Evolutionary conservation across 2,888 invertebrate genomes (phyloP), one percentile per base, ranked within the genome.

Genomic region (Epirrhoe alternata): DNA sequence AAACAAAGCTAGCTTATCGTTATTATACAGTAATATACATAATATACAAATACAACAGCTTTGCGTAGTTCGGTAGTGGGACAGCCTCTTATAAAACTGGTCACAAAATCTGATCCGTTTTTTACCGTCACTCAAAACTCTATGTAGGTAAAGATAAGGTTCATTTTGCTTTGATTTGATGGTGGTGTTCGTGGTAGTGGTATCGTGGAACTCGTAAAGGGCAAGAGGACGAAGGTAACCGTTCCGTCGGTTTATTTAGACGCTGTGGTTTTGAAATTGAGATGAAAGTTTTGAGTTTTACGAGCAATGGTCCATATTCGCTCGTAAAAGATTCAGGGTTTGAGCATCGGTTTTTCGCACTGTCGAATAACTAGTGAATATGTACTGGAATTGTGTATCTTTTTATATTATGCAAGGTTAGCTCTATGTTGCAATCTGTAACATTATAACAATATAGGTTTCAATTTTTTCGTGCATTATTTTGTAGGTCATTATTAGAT

Each of bases 1-100:
- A 74, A 75, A 76, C 76, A 78, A 75, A 75, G 64, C 71, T 71
- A 72, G 74, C 72, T 75, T 77, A 78, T 78, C 74, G 72, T 72
- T 78, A 80, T 78, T 76, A 78, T 77, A 76, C 70, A 68, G 71
- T 73, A 74, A 79, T 74, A 55, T 35, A 30, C 38, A 47, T 61
- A 64, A 51, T 62, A 49, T 64, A 74, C 73, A 75, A 73, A 74
- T 74, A 77, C 74, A 24, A 51, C 77, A 74, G 67, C 72, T 76
- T 65, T 70, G 86, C 84, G 86, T 86, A 86, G 82, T 82, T 79
- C 84, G 78, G 86, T 85, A 86, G 86, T 85, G 74, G 80, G 72
- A 78, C 83, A 78, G 57, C 75, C 78, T 83, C 82, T 80, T 76
- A 73, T 75, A 74, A 74, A 74, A 86, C 85, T 73, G 67, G 86